Conservation (phyloP, 92 coral and sea anemone species). For the Umimayanthus kanabou region DNA sequence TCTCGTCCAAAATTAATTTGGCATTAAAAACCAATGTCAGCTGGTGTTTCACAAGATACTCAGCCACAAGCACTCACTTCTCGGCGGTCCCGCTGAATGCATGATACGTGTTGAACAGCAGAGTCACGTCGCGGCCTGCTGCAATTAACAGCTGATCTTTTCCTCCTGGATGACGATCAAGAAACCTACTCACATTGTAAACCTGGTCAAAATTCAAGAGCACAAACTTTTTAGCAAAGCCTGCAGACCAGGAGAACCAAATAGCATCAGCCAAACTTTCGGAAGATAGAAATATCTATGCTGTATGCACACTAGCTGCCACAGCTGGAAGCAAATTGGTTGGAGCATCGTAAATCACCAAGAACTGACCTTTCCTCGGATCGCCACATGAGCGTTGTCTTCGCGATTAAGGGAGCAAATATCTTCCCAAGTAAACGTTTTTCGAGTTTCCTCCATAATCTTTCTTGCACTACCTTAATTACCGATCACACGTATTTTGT, state of each 20-base stretch:
- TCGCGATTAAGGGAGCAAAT: constrained; percentile 62
- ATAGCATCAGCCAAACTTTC: too few relatives aligned
- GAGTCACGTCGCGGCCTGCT: constrained; percentile 84
- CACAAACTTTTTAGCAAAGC: not conserved
- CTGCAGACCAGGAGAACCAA: not conserved
- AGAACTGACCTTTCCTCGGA: constrained; percentile 77
- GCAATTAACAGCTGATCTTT: constrained; percentile 77
- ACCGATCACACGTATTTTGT: not conserved
- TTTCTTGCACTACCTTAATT: not conserved
- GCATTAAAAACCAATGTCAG: not conserved
- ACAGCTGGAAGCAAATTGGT: not conserved
- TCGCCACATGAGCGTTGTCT: constrained; percentile 75
- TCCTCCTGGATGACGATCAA: constrained; percentile 91
- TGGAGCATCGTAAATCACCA: not conserved
- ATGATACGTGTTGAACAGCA: constrained; percentile 77
- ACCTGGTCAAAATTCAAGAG: constrained; percentile 51
- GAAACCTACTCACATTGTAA: constrained; percentile 79
- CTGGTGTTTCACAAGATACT: not conserved
- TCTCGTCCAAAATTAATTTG: not conserved
- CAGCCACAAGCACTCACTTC: constrained; percentile 51
- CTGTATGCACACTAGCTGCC: too few relatives aligned
- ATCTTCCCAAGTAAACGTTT: constrained; percentile 81
- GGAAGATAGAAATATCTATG: not conserved
- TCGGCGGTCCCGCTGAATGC: constrained; percentile 65
- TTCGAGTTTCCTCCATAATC: constrained; percentile 44